Evolutionary conservation across 1,140 invertebrate genomes (phyloP), one percentile per base, ranked within the genome.

Genomic region (Sinella curviseta): DNA sequence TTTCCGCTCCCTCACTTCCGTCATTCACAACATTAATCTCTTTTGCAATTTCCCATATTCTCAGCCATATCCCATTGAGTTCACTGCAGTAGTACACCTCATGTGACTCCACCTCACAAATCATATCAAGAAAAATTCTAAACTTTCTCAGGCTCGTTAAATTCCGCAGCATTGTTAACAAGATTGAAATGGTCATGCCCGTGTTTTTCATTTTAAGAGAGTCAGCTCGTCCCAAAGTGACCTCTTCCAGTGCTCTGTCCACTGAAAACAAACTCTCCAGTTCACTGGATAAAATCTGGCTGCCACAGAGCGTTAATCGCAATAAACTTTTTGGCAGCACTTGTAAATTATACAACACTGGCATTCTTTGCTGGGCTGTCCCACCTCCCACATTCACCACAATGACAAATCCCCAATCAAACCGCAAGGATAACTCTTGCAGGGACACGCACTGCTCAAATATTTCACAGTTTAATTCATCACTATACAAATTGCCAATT

Each of bases 401-500:
- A n/a, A 70, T 70, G 2, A 70, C 65, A 70, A 70, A 70, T 30
- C 65, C 31, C 28, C 31, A 70, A 8, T 70, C 65, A 33, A 70
- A 70, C 12, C 31, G 26, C 12, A 70, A n/a, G 1, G 26, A 70
- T 12, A 70, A 33, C 28, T 70, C 65, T 70, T 70, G 28, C 65
- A 70, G n/a, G 1, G 3, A 8, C 31, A 12, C 8, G n/a, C 65
- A 70, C 31, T 70, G 30, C 31, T 31, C 12, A 33, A 70, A 70
- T 33, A 70, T 70, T 4, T 70, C 31, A 70, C 65, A 70, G 30
- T 33, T 70, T n/a, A 70, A 70, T n/a, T 70, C 65, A 33, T 70
- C 65, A 70, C 65, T 70, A n/a, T 70, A 30, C 65, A 70, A 70
- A 70, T 70, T 70, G 12, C 65, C 30, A 31, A 70, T 70, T 16